Evolutionary conservation across 2,113 vertebrate species (phyloP).

Genomic region (Oxygymnocypris stewartii): DNA sequence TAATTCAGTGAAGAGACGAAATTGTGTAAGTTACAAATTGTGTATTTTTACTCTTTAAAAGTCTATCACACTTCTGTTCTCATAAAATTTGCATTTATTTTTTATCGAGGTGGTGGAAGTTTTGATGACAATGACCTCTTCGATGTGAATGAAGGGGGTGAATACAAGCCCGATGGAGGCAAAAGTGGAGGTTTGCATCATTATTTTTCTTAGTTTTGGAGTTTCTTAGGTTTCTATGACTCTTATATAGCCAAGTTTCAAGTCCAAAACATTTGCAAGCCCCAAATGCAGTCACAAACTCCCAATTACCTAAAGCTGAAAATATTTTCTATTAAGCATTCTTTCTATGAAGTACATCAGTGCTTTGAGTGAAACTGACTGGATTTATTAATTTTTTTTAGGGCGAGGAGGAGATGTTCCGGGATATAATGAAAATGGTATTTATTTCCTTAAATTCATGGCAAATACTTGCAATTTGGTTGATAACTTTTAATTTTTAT

Average conservation of each 20-base stretch:
- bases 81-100: neutral
- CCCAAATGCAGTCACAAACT: neutral
- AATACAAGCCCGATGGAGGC: constrained; percentile 67
- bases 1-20: neutral
- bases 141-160: accelerated
- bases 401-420: neutral
- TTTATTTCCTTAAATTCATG: constrained; percentile 1
- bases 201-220: neutral
- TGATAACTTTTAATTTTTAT: neutral
- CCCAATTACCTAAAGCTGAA: neutral
- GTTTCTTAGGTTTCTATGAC: neutral
- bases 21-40: neutral
- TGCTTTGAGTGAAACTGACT: constrained; percentile 14
- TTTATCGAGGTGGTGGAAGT: constrained; percentile 58
- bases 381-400: constrained; percentile 38
- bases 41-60: neutral
- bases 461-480: neutral
- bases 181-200: constrained; percentile 50
- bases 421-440: constrained; percentile 31
- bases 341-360: neutral
- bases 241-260: neutral
- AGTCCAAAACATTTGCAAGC: neutral
- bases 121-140: constrained; percentile 64
- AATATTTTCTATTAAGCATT: neutral
- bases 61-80: neutral